These are phyloP conservation scores for Osmerus mordax DNA, from an alignment of 2,113 vertebrate species.

Conservation along the genomic window DNA sequence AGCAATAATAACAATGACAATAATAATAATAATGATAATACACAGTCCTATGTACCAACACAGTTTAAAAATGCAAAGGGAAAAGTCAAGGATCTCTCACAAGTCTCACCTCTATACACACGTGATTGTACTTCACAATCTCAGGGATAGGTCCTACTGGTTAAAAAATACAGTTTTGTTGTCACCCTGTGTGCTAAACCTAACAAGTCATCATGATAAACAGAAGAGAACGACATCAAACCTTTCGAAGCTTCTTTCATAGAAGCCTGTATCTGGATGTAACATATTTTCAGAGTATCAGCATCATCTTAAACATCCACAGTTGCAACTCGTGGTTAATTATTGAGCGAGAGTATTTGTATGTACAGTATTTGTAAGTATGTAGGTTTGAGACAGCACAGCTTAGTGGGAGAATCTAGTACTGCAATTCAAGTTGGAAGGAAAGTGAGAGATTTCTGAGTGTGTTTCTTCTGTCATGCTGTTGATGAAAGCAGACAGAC, in stretches of 20 bases:
- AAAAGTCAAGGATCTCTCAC: constrained; percentile 46
- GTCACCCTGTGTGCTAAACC: constrained; percentile 33
- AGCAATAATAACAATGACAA: constrained; percentile 51
- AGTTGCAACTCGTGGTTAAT: too few species aligned
- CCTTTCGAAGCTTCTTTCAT: background rate
- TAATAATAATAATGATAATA: constrained; percentile 60
- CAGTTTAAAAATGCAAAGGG: constrained; percentile 66
- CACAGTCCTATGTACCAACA: constrained; percentile 68
- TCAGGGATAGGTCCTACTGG: constrained; percentile 29
- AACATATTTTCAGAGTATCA: constrained; percentile 1
- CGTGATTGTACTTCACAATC: constrained; percentile 71
- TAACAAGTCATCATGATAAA: constrained; percentile 43
- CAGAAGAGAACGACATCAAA: too few species aligned
- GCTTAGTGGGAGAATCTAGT: constrained; percentile 38
- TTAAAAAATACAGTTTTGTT: constrained; percentile 41
- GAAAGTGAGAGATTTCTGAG: background rate
- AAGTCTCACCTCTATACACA: constrained; percentile 37
- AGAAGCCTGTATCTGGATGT: background rate
- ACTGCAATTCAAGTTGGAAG: background rate
- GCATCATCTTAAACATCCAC: too few species aligned
- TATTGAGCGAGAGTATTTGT: background rate
- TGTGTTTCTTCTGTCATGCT: background rate
- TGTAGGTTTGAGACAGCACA: constrained; percentile 47
- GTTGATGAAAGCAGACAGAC: background rate
- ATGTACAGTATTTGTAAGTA: background rate